Evolutionary conservation across 92 coral and sea anemone species (phyloP).

Genomic region (Porites rus): DNA sequence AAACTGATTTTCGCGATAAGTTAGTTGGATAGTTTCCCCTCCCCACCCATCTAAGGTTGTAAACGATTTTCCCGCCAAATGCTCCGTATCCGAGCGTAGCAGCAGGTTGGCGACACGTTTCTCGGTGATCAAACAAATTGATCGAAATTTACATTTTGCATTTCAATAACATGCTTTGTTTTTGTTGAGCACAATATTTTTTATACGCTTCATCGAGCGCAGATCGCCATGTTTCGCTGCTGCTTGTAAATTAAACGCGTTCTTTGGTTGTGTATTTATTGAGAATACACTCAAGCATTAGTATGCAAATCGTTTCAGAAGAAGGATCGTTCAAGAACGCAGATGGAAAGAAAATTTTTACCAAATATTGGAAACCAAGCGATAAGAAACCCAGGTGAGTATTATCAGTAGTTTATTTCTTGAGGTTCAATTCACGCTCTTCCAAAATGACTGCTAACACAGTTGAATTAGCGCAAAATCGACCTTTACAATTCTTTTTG

Average conservation of each 20-base stretch:
- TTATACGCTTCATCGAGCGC: slow-evolving; percentile 6
- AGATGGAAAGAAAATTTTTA: slow-evolving; percentile 52
- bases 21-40: not conserved
- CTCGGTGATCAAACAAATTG: too few species aligned
- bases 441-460: too few species aligned
- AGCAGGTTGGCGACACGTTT: slow-evolving; percentile 1
- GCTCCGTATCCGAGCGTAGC: not conserved
- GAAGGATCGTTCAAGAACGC: slow-evolving; percentile 60
- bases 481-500: too few species aligned
- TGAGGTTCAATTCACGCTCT: too few species aligned
- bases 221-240: not conserved
- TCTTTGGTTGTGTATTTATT: not conserved
- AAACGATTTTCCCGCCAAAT: slow-evolving; percentile 19
- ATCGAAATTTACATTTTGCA: slow-evolving; percentile 27
- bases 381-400: slow-evolving; percentile 43
- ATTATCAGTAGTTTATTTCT: not conserved
- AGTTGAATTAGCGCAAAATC: too few species aligned
- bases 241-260: not conserved
- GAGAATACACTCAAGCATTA: not conserved
- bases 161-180: slow-evolving; percentile 5
- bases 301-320: not conserved
- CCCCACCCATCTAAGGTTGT: not conserved
- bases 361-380: slow-evolving; percentile 59
- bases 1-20: too few species aligned
- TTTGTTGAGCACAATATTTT: not conserved